Evolutionary conservation across 2,797 vertebrate species (phyloP), one percentile per base, ranked within the genome.

Genomic region (Triplophysa bombifrons): DNA sequence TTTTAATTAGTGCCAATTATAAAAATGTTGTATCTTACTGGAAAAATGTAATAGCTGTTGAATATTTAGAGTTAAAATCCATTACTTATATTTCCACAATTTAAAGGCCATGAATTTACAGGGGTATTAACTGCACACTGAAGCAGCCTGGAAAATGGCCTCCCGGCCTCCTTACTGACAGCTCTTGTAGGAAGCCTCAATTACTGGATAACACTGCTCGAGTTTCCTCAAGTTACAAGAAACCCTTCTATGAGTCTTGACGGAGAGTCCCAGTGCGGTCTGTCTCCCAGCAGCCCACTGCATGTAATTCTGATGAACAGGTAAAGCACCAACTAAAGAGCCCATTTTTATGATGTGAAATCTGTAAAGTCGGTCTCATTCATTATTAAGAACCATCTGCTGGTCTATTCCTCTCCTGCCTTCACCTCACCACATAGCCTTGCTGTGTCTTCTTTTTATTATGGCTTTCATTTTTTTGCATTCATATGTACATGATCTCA

Each of bases 241-340:
- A 86, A 86, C 80, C 68, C 81, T 80, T 85, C 72, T 76, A 77
- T 55, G 30, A 78, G 60, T 53, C 30, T 72, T 65, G 76, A 72
- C 20, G 4, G 30, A 72, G 48, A 27, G 48, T 78, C 68, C 68
- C 76, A 64, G 30, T 71, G 30, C 12, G 25, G 63, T 77, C 69
- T 61, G 66, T 73, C 79, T 80, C 87, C 81, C 84, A 86, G 84
- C 64, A 79, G 74, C 72, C 38, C 65, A 76, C 76, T 66, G 66
- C 77, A 78, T 80, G 73, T 85, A 84, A 87, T 81, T 48, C n/a
- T 48, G 78, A 72, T 76, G 84, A 85, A 86, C 81, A 87, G 85
- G 81, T 86, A 87, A 85, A 85, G 85, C 72, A 86, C 80, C 79
- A 87, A 90, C 84, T 86, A 88, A 88, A 87, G 89, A 85, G 76